phyloP scores from a whole-genome alignment of 1,140 invertebrate species.

The Hyposmocoma kahamanoa region DNA sequence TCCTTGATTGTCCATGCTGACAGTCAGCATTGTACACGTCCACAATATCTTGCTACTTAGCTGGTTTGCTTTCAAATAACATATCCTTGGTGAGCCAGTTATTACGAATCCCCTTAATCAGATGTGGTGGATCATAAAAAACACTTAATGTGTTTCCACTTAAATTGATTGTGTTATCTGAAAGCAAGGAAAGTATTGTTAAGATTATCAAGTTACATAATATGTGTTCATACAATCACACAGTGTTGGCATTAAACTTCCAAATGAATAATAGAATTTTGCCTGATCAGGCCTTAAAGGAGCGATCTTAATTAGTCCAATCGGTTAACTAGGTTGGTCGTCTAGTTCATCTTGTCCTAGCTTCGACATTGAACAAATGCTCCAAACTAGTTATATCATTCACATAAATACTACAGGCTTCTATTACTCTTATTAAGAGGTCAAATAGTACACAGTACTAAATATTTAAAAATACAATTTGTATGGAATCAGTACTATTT shows the following conservation, averaged over 20 bases:
- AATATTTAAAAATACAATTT: too few relatives aligned
- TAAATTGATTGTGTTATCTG: conserved; percentile 14
- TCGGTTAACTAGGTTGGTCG: too few relatives aligned
- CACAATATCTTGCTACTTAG: conserved; percentile 11
- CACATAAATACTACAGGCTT: too few relatives aligned
- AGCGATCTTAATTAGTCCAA: too few relatives aligned
- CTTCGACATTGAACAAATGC: too few relatives aligned
- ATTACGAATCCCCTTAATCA: conserved; percentile 13
- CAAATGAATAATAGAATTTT: too few relatives aligned
- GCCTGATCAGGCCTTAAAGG: too few relatives aligned
- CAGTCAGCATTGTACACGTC: conserved; percentile 14
- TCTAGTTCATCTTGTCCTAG: too few relatives aligned
- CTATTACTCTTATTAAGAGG: too few relatives aligned
- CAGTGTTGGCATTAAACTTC: not conserved
- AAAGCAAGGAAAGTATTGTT: conserved; percentile 6
- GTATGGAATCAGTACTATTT: too few relatives aligned
- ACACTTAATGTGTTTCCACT: conserved; percentile 12
- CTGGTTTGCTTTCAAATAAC: conserved; percentile 8
- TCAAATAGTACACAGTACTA: too few relatives aligned
- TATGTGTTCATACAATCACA: not conserved
- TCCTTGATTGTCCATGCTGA: conserved; percentile 14
- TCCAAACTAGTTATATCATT: too few relatives aligned
- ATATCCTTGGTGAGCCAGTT: conserved; percentile 13
- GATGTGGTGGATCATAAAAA: conserved; percentile 15
- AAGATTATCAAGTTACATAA: not conserved